Base-by-base conservation (phyloP, 2,888 invertebrate genomes). In the Drosophila kuntzei region DNA sequence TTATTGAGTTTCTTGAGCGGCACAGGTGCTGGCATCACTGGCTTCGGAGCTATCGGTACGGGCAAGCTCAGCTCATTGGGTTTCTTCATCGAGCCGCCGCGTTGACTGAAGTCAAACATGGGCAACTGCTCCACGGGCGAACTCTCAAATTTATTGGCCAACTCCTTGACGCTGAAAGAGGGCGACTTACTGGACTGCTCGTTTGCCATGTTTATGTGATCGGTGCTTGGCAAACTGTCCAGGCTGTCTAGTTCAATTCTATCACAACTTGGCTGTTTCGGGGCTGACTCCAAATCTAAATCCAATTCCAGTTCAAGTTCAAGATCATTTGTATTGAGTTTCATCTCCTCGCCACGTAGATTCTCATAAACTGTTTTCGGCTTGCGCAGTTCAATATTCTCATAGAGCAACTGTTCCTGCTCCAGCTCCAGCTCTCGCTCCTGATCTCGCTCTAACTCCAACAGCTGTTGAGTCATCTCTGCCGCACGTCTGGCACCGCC, bases 61-160 rank as follows among this genome's bases (percentile, higher is more conserved):
- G 82, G 74, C 4, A 87, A 58, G n/a, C 61, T 63, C 25, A 81
- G 57, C 27, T 86, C 86, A 34, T 82, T 87, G 4, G 81, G 73
- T 34, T 86, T 86, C 49, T 85, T 86, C 73, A 88, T 86, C 1
- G 85, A 86, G 12, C 85, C 86, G 16, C 55, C 87, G 14, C 91
- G 86, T 16, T 85, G 70, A 11, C 82, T 81, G 43, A 95, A 95
- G 32, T 93, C 93, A 71, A 94, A 94, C 12, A 94, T 93, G 0
- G 93, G 92, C 81, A 94, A 92, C 60, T 93, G 93, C 64, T 94
- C 94, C 0, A 94, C 94, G 0, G 95, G 94, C 65, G 94, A 94
- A 22, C 89, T 90, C 84, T 95, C 95, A 71, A 95, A 95, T 71
- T 94, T 93, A 20, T 94, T 94, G 12, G 95, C 94, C 62, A 95